A percentile compares a stretch with the other conserved stretches of the same genome.
Evolutionary conservation across 2,113 vertebrate genomes (phyloP).

Genomic region (Rhinoptilus africanus): DNA sequence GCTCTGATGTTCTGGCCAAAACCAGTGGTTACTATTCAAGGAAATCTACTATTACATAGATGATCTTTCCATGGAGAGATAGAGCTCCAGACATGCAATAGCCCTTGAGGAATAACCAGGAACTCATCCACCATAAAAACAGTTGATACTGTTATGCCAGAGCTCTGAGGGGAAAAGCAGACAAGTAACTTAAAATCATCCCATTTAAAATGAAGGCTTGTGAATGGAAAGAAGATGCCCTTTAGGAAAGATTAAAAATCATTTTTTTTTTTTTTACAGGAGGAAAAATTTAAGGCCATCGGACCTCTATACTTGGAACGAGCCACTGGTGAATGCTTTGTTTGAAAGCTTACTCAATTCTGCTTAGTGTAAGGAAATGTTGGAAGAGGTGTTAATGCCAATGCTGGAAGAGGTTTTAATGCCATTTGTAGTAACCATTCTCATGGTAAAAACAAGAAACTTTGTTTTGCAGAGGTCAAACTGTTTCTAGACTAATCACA

Average conservation of each 20-base stretch:
- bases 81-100: neutral
- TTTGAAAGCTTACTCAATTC: neutral
- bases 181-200: neutral
- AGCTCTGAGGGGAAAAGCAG: neutral
- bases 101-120: neutral
- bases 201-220: neutral
- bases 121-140: neutral
- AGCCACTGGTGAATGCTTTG: neutral
- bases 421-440: neutral
- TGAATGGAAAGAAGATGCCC: neutral
- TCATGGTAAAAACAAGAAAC: neutral
- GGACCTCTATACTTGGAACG: neutral
- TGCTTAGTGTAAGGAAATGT: neutral
- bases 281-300: neutral
- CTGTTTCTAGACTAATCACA: neutral
- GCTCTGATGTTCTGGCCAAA: neutral
- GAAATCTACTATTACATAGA: slow-evolving; percentile 4
- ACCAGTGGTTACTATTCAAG: neutral
- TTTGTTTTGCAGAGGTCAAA: neutral
- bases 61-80: neutral
- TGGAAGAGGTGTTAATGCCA: neutral
- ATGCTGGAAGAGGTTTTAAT: neutral
- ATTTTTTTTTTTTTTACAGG: too few relatives aligned
- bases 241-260: neutral
- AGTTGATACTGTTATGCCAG: neutral